phyloP scores from a whole-genome alignment of 1,140 invertebrate genomes.

The Euwallacea fornicatus region DNA sequence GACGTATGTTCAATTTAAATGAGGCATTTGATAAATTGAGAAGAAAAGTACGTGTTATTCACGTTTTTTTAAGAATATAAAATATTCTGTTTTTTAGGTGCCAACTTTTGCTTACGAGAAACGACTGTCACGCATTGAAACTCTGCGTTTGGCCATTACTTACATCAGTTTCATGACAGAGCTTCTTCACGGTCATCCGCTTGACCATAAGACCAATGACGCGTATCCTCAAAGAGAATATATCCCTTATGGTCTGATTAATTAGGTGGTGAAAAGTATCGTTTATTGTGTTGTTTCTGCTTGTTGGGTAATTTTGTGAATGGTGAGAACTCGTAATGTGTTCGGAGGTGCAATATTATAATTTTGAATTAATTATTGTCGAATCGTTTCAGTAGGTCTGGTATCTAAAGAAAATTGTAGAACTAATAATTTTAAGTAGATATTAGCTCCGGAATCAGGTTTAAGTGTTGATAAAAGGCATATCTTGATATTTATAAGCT shows the following conservation, averaged over 20 bases:
- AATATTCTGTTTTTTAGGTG: slow-evolving; percentile 60
- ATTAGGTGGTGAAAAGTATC: slow-evolving; percentile 36
- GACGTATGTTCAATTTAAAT: slow-evolving; percentile 97
- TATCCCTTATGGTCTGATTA: slow-evolving; percentile 52
- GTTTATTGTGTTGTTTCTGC: too few relatives aligned
- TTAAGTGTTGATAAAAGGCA: too few relatives aligned
- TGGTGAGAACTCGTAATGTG: too few relatives aligned
- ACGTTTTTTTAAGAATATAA: not conserved
- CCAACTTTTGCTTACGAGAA: slow-evolving; percentile 99
- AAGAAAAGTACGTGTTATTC: slow-evolving; percentile 66
- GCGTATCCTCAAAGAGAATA: slow-evolving; percentile 50
- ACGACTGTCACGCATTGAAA: slow-evolving; percentile 96
- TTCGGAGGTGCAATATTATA: too few relatives aligned
- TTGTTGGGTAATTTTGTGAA: too few relatives aligned
- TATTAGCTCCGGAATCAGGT: too few relatives aligned
- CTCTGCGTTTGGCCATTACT: slow-evolving; percentile 92
- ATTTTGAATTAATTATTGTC: too few relatives aligned
- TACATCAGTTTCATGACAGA: slow-evolving; percentile 98
- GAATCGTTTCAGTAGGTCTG: too few relatives aligned
- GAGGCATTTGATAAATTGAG: slow-evolving; percentile 94
- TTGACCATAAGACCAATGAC: slow-evolving; percentile 53
- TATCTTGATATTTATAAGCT: too few relatives aligned
- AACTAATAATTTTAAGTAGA: too few relatives aligned
- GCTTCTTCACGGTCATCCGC: slow-evolving; percentile 68
- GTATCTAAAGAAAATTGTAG: too few relatives aligned